phyloP scores from a whole-genome alignment of 1,140 invertebrate species.

The Drosophila arizonae region DNA sequence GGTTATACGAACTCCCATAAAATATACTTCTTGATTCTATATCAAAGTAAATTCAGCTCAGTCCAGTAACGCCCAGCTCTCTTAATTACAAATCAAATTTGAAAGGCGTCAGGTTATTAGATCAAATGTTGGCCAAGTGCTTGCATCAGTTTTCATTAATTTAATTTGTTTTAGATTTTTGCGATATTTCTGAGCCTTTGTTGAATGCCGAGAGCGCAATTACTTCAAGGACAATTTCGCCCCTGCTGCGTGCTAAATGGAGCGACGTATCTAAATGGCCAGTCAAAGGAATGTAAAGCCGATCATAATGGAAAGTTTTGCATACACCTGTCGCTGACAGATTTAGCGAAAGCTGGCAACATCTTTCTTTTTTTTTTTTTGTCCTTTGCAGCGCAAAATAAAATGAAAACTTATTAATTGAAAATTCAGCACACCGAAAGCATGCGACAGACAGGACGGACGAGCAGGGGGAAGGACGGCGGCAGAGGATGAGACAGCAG shows the following conservation, averaged over 20 bases:
- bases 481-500: not conserved
- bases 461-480: not conserved
- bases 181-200: not conserved
- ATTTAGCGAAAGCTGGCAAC: slow-evolving; percentile 42
- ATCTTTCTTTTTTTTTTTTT: not conserved
- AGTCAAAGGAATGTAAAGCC: slow-evolving; percentile 29
- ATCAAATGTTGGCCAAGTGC: no score
- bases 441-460: slow-evolving; percentile 10
- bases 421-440: slow-evolving; percentile 57
- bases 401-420: slow-evolving; percentile 73
- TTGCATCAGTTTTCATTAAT: not conserved
- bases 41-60: no score
- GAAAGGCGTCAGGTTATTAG: no score
- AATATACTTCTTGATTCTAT: no score
- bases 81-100: no score
- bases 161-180: not conserved
- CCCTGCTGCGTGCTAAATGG: slow-evolving; percentile 17
- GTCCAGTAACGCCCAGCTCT: no score
- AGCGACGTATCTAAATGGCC: slow-evolving; percentile 22
- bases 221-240: not conserved
- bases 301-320: slow-evolving; percentile 28
- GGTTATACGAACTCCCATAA: no score
- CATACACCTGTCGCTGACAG: slow-evolving; percentile 62
- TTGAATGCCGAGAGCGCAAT: not conserved
- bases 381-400: slow-evolving; percentile 15